Base-by-base conservation (phyloP, 1,140 invertebrate genomes). In the Hyphantria cunea region DNA sequence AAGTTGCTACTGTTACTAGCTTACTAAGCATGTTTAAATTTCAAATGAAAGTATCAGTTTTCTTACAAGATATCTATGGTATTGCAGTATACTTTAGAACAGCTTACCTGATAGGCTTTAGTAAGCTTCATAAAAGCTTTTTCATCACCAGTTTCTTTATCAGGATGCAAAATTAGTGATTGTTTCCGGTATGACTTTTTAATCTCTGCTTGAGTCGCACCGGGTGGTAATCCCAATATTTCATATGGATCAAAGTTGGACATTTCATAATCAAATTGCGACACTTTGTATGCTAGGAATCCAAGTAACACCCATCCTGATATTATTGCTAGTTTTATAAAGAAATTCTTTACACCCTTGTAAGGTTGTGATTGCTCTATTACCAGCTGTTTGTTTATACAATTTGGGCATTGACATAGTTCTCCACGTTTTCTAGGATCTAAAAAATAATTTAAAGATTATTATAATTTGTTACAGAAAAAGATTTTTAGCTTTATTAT, bases 191-290 rank as follows among this genome's bases (percentile, higher is more conserved):
- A 99, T 48, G 97, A 96, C 91, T 96, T 98, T 87, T 99, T 99
- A 48, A 99, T 98, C 85, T 98, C 97, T 44, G 92, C 91, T 83
- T 96, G 94, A 13, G 95, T 95, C 32, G 98, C 93, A 67, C 96
- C 96, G 50, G 95, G 91, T 59, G 98, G 95, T 72, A 99, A 93
- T 53, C 95, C 95, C 31, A 99, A 92, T 81, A 99, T 99, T 91
- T 98, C 96, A 92, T 98, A 99, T 0, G 99, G 99, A 93, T 99
- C 98, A 93, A 99, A 99, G 89, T 98, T 99, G 12, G 97, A 96
- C 94, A 98, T 97, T 92, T 99, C 98, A 92, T 98, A 97, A 82
- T 99, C 98, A 91, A 99, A 98, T 89, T 99, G 96, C 0, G 97
- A 98, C 7, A 99, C 97, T 94, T 99, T 99, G 85, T 99, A 99